Percentiles rank a stretch among this genome's conserved stretches.
Evolutionary conservation across 2,113 vertebrate species (phyloP).

Genomic region (Aphyosemion australe): DNA sequence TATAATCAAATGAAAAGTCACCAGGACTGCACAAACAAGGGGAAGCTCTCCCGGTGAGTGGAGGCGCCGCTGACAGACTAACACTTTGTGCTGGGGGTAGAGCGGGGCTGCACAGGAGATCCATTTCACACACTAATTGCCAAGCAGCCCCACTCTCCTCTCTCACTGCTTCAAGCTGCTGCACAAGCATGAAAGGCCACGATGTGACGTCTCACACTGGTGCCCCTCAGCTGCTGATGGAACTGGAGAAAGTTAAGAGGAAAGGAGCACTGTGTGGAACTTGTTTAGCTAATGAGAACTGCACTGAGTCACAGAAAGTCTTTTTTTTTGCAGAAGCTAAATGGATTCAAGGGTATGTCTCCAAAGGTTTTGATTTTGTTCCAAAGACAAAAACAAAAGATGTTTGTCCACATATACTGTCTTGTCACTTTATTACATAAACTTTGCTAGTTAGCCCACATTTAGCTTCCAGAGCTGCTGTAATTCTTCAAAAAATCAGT

Average conservation of each 20-base stretch:
- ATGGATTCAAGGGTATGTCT: too few relatives aligned
- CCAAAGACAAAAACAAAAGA: too few relatives aligned
- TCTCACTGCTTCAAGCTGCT: conserved; percentile 42
- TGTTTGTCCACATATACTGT: too few relatives aligned
- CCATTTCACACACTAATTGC: conserved; percentile 69
- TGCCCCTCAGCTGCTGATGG: conserved; percentile 36
- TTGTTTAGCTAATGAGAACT: too few relatives aligned
- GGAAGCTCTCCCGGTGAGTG: conserved; percentile 20
- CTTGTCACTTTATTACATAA: too few relatives aligned
- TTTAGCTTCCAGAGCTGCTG: too few relatives aligned
- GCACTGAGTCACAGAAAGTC: too few relatives aligned
- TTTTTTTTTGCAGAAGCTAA: too few relatives aligned
- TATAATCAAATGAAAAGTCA: conserved; percentile 48
- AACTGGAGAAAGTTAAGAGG: background rate
- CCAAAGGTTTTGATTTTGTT: too few relatives aligned
- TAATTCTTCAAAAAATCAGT: too few relatives aligned
- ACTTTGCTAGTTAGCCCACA: too few relatives aligned
- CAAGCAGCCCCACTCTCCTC: conserved; percentile 1
- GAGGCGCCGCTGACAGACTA: conserved; percentile 55
- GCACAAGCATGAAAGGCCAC: conserved; percentile 54
- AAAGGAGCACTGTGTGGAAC: too few relatives aligned
- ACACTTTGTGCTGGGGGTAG: conserved; percentile 59
- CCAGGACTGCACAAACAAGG: conserved; percentile 47
- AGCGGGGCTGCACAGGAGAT: conserved; percentile 46
- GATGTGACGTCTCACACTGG: conserved; percentile 1